These are phyloP conservation scores for Dendroctonus valens DNA, from an alignment of 1,140 invertebrate genomes.

Conservation along the genomic window DNA sequence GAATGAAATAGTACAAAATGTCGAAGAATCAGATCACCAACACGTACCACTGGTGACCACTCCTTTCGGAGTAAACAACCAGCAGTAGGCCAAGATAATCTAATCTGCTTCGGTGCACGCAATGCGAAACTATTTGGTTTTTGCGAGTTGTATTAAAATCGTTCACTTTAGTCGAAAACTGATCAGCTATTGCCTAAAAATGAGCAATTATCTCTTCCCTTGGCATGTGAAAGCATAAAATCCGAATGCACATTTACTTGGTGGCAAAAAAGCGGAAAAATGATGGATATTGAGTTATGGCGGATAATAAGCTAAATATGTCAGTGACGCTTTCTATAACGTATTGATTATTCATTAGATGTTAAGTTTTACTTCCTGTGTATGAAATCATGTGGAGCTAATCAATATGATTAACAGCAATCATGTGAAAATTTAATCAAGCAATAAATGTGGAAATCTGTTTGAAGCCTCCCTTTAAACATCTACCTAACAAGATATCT, in stretches of 20 bases:
- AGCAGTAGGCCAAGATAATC: constrained; percentile 16
- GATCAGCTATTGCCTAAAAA: background rate
- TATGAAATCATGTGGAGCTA: too few species aligned
- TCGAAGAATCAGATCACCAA: too few species aligned
- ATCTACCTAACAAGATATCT: too few species aligned
- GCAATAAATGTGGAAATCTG: too few species aligned
- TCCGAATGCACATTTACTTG: background rate
- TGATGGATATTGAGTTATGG: background rate
- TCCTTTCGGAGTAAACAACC: constrained; percentile 17
- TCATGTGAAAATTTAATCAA: background rate
- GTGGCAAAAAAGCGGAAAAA: background rate
- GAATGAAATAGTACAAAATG: too few species aligned
- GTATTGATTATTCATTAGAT: background rate
- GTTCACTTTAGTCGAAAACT: constrained; percentile 5
- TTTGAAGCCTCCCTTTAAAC: too few species aligned
- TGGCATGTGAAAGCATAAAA: background rate
- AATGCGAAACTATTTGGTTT: constrained; percentile 16
- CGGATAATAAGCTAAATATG: background rate
- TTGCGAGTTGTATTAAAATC: background rate
- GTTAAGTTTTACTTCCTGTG: too few species aligned
- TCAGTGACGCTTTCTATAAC: background rate
- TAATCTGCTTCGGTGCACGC: constrained; percentile 16
- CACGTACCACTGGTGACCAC: constrained; percentile 10
- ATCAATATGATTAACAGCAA: too few species aligned
- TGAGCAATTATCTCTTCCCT: background rate